Evolutionary conservation across 2,888 invertebrate species (phyloP), one percentile per base, ranked within the genome.

Genomic region (Campoletis raptor): DNA sequence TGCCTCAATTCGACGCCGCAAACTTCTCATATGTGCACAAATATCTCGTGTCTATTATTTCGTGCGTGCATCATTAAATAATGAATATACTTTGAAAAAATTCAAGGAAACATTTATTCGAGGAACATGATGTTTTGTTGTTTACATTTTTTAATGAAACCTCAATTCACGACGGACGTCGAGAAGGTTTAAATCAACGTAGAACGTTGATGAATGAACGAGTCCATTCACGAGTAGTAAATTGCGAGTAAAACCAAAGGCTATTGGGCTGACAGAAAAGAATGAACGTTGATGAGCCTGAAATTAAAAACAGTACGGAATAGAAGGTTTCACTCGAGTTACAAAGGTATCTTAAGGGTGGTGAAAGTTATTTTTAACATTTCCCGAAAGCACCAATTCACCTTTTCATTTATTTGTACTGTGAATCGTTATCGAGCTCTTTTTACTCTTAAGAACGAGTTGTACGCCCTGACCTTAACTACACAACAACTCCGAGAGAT

Each of bases 1-100:
- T 78, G 81, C 86, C 86, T 69, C 86, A 84, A 84, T 78, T 84
- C 78, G 78, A 77, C 67, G 84, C 86, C 83, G 42, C 81, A 84
- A 78, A 40, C n/a, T 81, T 77, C 69, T 61, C 80, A 21, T 45
- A 70, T 70, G 70, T 76, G 21, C 70, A 12, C 79, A 36, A 1
- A 30, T 69, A 48, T 66, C 54, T 36, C 45, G 36, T 61, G 45
- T 69, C 57, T 40, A 36, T 67, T 9, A 9, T 52, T 21, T n/a
- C 40, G 64, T 81, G 45, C 37, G 36, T 42, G 57, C 9, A n/a
- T n/a, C 30, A 40, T 36, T 21, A 42, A 37, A 54, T 37, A 36
- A 40, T 40, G 18, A 15, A 3, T 9, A 45, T 5, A 18, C 64
- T 9, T 9, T 64, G 9, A 30, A 36, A 36, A 9, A 37, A 52